Percentiles rank a stretch among this genome's conserved stretches.
These are phyloP conservation scores for Nannoperca obscura DNA, from an alignment of 2,797 vertebrate species.

Conservation along the genomic window DNA sequence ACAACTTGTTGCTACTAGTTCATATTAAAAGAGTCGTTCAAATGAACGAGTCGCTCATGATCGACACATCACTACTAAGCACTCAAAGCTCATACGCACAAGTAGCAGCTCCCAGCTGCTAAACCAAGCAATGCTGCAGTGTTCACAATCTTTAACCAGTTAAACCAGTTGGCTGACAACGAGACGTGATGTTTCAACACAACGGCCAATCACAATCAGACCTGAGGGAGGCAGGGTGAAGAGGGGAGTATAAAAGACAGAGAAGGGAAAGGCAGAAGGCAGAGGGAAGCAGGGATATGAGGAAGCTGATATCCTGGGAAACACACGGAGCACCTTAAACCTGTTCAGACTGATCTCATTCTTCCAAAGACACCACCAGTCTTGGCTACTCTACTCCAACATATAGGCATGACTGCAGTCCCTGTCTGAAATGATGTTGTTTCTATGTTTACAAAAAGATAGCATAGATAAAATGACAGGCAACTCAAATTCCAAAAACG, in stretches of 20 bases:
- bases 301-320: neutral
- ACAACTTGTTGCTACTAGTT: too few relatives aligned
- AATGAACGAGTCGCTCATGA: too few relatives aligned
- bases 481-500: conserved; percentile 55
- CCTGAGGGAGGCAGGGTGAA: conserved; percentile 23
- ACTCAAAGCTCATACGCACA: neutral
- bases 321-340: conserved; percentile 32
- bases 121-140: conserved; percentile 33
- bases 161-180: conserved; percentile 48
- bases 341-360: conserved; percentile 41
- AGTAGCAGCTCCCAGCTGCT: neutral
- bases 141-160: conserved; percentile 52
- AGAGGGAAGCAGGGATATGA: conserved; percentile 25
- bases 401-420: neutral
- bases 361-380: neutral
- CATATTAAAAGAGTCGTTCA: too few relatives aligned
- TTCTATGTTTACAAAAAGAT: neutral
- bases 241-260: conserved; percentile 70
- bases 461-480: conserved; percentile 60
- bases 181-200: neutral
- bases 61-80: too few relatives aligned
- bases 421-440: neutral
- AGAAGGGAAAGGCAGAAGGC: conserved; percentile 40
- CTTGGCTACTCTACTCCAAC: neutral
- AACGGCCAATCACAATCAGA: conserved; percentile 70